These are phyloP conservation scores for Molossus alvarezi DNA, from an alignment of 2,797 vertebrate genomes.

Conservation along the genomic window DNA sequence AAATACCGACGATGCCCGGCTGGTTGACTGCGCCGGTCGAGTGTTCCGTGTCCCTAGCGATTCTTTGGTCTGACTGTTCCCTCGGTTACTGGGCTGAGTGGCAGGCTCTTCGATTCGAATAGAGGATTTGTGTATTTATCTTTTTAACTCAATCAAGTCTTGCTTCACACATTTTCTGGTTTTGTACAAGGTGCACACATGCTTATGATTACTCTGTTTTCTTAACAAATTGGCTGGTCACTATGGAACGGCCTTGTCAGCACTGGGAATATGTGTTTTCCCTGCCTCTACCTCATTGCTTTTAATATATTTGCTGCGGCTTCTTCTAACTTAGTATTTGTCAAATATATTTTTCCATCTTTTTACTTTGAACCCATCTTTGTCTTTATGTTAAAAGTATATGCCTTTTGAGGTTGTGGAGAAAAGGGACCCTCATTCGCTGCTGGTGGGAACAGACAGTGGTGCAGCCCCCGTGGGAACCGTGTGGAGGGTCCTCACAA, in stretches of 20 bases:
- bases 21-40: background rate
- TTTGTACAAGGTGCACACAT: background rate
- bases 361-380: background rate
- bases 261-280: background rate
- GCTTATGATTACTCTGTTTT: background rate
- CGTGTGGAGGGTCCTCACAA: background rate
- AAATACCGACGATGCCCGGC: background rate
- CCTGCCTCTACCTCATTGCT: background rate
- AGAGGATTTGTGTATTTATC: background rate
- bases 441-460: background rate
- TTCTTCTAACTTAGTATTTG: background rate
- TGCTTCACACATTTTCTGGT: background rate
- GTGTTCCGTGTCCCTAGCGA: background rate
- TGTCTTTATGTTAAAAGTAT: background rate
- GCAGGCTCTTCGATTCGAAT: background rate
- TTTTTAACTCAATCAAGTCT: background rate
- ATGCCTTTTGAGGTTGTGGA: background rate
- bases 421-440: background rate
- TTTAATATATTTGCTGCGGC: background rate
- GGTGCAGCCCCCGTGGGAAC: accelerated
- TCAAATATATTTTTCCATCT: background rate
- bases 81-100: background rate
- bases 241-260: background rate
- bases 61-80: background rate
- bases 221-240: background rate